Evolutionary conservation across 2,113 vertebrate genomes (phyloP), one percentile per base, ranked within the genome.

Genomic region (Polypterus senegalus): DNA sequence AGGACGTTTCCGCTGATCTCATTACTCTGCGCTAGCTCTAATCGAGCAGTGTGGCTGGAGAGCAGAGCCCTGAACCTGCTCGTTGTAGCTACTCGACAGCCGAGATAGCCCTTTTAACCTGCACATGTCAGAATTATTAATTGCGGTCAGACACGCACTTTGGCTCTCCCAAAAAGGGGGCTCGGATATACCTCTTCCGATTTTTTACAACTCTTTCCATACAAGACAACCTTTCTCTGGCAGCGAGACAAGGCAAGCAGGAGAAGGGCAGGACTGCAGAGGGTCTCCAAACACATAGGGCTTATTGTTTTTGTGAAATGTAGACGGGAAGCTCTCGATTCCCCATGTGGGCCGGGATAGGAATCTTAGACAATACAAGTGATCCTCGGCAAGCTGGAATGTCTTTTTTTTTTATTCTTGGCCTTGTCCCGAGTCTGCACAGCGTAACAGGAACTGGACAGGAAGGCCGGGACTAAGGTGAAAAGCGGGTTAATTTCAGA

Each of bases 311-410:
- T 79, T 76, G 76, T 65, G 70, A 76, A 70, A 76, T 67, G 69
- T 54, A 61, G 70, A 63, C 67, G 73, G 70, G 44, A 63, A 57
- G 70, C 10, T 47, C 66, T 75, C 75, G 70, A 77, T 78, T 79
- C 79, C 80, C 79, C 73, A 10, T 10, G 51, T 10, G 51, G 51
- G 51, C 10, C 7, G 71, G 61, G 70, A 76, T 76, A 73, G 77
- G 74, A 78, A 76, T 81, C 63, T 72, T 64, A 69, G 79, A 79
- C 75, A 78, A 79, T 77, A 71, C 71, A 68, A 59, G 66, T 64
- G 58, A 63, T 69, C 59, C 60, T 51, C 65, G 63, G 59, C 69
- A 65, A 71, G 65, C 53, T 61, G 7, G 58, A 62, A 46, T 49
- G 67, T 48, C 5, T 63, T 63, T 69, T 47, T 27, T 27, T 27